Conservation (phyloP, 2,113 vertebrate genomes). For the Archilochus colubris region DNA sequence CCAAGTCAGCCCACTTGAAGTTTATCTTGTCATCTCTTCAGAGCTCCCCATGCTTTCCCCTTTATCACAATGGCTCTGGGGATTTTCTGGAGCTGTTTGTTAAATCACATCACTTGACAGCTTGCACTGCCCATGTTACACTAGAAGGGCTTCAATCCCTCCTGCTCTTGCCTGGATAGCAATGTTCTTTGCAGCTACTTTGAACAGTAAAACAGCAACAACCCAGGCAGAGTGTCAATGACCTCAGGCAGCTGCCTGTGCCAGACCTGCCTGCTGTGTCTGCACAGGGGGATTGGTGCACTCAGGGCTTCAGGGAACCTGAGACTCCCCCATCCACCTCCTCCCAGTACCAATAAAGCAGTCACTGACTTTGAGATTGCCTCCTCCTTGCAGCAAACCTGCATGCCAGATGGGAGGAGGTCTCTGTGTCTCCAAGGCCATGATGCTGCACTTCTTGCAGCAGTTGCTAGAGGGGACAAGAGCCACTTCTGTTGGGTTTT, state of each 20-base stretch:
- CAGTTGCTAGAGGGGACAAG: not conserved
- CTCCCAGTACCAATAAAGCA: not conserved
- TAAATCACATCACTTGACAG: not conserved
- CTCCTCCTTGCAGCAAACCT: not conserved
- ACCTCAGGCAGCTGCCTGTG: not conserved
- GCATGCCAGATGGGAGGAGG: not conserved
- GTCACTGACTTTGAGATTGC: not conserved
- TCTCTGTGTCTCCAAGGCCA: not conserved
- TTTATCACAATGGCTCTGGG: not conserved
- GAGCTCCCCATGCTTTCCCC: not conserved
- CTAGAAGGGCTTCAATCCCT: not conserved
- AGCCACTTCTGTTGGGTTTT: not conserved
- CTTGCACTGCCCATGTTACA: accelerated
- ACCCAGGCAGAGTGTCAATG: not conserved
- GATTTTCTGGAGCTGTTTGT: not conserved
- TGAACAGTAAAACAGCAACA: not conserved
- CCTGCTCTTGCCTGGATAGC: not conserved
- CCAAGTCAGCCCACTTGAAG: not conserved
- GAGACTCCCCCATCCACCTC: not conserved
- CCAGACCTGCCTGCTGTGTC: not conserved
- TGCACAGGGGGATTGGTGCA: not conserved
- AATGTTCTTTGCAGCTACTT: not conserved
- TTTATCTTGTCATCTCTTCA: not conserved
- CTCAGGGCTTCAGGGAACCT: not conserved
- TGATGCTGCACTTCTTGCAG: not conserved